A percentile compares a stretch with the other conserved stretches of the same genome.
Evolutionary conservation across 2,888 invertebrate species (phyloP).

Genomic region (Sericinus montela): DNA sequence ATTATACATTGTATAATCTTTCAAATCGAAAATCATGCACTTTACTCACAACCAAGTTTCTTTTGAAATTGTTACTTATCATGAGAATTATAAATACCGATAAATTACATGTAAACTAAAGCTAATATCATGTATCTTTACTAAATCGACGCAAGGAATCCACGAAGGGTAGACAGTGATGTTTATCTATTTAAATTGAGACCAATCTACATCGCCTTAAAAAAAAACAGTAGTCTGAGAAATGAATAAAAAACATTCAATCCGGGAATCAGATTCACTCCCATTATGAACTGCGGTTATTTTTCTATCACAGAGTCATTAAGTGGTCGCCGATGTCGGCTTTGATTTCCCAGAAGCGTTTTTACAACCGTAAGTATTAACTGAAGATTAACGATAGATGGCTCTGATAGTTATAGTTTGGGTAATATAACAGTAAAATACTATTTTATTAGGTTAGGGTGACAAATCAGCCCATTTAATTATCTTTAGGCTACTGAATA

Average conservation of each 20-base stretch:
- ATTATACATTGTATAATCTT: neutral
- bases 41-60: neutral
- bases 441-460: no score
- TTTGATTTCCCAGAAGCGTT: constrained; percentile 21
- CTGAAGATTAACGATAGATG: neutral
- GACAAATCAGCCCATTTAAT: no score
- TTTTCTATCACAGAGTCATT: constrained; percentile 28
- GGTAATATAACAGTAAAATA: no score
- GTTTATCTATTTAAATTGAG: constrained; percentile 22
- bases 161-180: constrained; percentile 18
- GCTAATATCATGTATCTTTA: constrained; percentile 3
- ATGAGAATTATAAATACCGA: constrained; percentile 3
- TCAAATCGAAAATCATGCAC: neutral
- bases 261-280: constrained; percentile 14
- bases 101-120: constrained; percentile 6
- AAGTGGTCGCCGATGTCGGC: constrained; percentile 18
- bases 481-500: no score
- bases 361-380: neutral
- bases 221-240: constrained; percentile 10
- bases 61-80: neutral
- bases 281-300: constrained; percentile 27
- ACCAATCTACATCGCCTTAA: constrained; percentile 16
- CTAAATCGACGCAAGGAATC: constrained; percentile 17
- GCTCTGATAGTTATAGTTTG: neutral
- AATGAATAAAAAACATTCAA: constrained; percentile 14